Percentiles rank a stretch among this genome's conserved stretches.
Evolutionary conservation across 2,113 vertebrate genomes (phyloP).

Genomic region (Heptranchias perlo): DNA sequence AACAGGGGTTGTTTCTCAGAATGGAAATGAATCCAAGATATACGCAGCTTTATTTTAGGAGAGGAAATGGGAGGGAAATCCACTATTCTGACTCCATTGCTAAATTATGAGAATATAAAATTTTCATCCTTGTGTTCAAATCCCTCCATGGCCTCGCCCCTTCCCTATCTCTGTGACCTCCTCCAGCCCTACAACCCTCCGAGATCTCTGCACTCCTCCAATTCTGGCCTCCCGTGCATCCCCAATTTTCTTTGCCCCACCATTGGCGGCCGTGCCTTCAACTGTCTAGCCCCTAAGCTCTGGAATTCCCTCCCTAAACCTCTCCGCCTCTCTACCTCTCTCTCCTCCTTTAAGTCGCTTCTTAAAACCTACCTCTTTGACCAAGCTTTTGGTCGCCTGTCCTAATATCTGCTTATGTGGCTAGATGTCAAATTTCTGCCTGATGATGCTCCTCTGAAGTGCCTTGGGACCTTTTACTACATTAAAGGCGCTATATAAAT

Average conservation of each 20-base stretch:
- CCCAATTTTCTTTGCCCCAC: not conserved
- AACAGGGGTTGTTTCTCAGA: not conserved
- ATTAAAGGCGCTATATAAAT: not conserved
- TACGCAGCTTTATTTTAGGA: not conserved
- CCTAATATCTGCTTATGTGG: not conserved
- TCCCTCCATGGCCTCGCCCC: not conserved
- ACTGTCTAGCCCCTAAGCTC: too few species aligned
- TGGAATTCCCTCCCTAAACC: not conserved
- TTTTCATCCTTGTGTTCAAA: not conserved
- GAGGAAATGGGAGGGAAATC: not conserved
- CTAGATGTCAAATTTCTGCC: not conserved
- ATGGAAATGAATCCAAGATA: not conserved
- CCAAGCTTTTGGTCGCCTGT: not conserved
- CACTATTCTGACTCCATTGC: not conserved
- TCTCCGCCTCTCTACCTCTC: not conserved
- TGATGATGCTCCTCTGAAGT: not conserved
- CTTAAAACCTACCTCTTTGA: not conserved
- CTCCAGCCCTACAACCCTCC: not conserved
- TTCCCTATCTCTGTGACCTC: not conserved
- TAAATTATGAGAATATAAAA: not conserved
- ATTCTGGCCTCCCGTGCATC: not conserved
- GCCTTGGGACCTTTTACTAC: too few species aligned
- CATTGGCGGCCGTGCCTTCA: not conserved
- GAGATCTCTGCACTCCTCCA: not conserved
- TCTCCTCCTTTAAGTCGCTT: too few species aligned